phyloP scores from a whole-genome alignment of 2,888 invertebrate species.

The Brenthis daphne region DNA sequence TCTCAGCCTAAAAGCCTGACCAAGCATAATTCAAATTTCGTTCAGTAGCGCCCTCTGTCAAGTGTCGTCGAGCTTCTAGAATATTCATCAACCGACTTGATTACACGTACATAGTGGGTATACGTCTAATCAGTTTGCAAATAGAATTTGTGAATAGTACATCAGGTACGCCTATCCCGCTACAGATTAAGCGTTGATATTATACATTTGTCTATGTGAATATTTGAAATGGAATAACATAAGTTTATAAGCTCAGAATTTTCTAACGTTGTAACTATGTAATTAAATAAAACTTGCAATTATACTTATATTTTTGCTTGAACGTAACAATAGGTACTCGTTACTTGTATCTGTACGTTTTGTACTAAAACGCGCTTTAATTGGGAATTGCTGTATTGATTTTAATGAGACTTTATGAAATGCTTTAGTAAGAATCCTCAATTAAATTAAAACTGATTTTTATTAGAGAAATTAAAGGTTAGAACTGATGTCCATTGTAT shows the following conservation, averaged over 20 bases:
- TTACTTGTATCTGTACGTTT: too few relatives aligned
- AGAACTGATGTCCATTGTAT: too few relatives aligned
- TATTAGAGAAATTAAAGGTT: too few relatives aligned
- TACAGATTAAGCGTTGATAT: conserved; percentile 25
- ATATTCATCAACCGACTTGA: conserved; percentile 71
- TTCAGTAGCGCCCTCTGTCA: conserved; percentile 52
- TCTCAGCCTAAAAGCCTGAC: conserved; percentile 28
- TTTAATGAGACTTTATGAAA: too few relatives aligned
- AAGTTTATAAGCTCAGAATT: background rate
- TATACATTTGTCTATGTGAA: conserved; percentile 25
- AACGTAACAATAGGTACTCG: too few relatives aligned
- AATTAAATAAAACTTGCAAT: too few relatives aligned
- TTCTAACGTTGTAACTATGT: too few relatives aligned
- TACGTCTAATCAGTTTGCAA: conserved; percentile 37
- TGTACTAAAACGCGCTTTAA: too few relatives aligned
- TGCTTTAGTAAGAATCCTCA: too few relatives aligned
- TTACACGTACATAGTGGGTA: conserved; percentile 47
- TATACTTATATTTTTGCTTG: too few relatives aligned
- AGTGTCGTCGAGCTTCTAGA: conserved; percentile 56
- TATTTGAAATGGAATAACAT: conserved; percentile 21
- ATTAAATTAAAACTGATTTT: too few relatives aligned
- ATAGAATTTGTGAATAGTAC: conserved; percentile 37
- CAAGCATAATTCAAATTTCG: conserved; percentile 68
- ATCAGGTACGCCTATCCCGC: conserved; percentile 19
- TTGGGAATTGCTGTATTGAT: too few relatives aligned